Conservation (phyloP, 2,888 invertebrate genomes). For the Ptychoptera albimana region DNA sequence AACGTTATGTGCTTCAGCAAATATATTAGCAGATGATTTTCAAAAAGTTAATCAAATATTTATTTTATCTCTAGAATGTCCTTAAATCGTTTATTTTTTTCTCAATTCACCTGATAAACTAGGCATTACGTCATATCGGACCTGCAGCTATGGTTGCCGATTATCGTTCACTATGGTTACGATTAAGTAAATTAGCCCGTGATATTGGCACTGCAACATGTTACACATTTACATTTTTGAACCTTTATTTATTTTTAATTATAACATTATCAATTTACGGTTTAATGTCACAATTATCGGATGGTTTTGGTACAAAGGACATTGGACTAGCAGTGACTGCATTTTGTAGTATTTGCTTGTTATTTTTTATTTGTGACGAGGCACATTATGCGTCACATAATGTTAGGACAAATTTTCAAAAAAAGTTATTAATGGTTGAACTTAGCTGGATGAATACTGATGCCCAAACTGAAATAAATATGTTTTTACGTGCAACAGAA, state of each 20-base stretch:
- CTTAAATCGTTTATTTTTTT: neutral
- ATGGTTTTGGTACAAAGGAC: conserved; percentile 55
- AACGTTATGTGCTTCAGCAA: conserved; percentile 45
- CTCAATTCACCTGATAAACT: conserved; percentile 6
- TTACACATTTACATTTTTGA: conserved; percentile 50
- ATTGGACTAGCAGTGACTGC: conserved; percentile 53
- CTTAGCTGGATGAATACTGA: conserved; percentile 62
- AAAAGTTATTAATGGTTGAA: conserved; percentile 54
- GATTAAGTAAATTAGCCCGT: conserved; percentile 48
- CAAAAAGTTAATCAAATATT: conserved; percentile 32
- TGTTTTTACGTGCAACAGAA: conserved; percentile 59
- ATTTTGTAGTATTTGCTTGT: conserved; percentile 41
- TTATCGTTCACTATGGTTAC: conserved; percentile 53
- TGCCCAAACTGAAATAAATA: conserved; percentile 58
- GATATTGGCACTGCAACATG: conserved; percentile 50
- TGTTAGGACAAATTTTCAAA: conserved; percentile 56
- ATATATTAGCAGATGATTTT: conserved; percentile 49
- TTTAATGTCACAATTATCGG: conserved; percentile 52
- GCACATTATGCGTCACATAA: conserved; percentile 58
- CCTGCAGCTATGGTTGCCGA: conserved; percentile 52
- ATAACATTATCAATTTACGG: conserved; percentile 62
- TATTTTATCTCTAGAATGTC: neutral
- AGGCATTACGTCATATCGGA: conserved; percentile 49
- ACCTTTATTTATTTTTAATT: conserved; percentile 51
- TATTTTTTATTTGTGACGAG: conserved; percentile 60